Evolutionary conservation across 2,888 invertebrate genomes (phyloP), one percentile per base, ranked within the genome.

Genomic region (Tenthredo distinguenda): DNA sequence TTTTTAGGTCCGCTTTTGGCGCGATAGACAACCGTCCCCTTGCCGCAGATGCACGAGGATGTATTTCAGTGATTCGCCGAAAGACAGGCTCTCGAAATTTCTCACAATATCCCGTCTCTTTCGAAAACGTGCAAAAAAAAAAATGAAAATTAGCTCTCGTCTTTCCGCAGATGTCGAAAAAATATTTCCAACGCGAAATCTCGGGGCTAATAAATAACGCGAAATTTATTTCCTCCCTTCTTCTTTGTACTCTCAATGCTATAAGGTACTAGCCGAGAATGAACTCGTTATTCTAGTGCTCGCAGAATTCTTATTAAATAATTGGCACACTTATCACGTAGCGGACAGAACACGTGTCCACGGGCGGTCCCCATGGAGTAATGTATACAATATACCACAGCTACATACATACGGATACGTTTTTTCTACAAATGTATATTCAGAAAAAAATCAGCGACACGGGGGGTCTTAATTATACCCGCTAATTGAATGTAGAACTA

Each of bases 251-350:
- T 21, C 1, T 34, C 10, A 34, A 31, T 26, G 3, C n/a, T 7
- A 15, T 12, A 15, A 7, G 4, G 15, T 34, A 18, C 71, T 43
- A n/a, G n/a, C n/a, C n/a, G 12, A 43, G 43, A 74, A 74, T 74
- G 43, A 74, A 74, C 72, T 74, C 72, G 72, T 74, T 74, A 18
- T 18, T 31, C 21, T 68, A 68, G 6, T 34, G 34, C 18, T 12
- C 34, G 5, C 3, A 34, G 43, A 74, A 74, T 74, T 74, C 72
- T 74, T 74, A 74, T 26, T 43, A 43, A 74, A 74, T 74, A 43
- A 74, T 74, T 74, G 72, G 72, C 72, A 74, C 72, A 43, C 72
- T 74, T 74, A 74, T 74, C 72, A 74, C 72, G 72, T 74, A 74
- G 43, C 72, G 43, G 72, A 43, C 7, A 43, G n/a, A 74, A 74